Evolutionary conservation across 2,113 vertebrate species (phyloP).

Genomic region (Oreochromis tanganicae): DNA sequence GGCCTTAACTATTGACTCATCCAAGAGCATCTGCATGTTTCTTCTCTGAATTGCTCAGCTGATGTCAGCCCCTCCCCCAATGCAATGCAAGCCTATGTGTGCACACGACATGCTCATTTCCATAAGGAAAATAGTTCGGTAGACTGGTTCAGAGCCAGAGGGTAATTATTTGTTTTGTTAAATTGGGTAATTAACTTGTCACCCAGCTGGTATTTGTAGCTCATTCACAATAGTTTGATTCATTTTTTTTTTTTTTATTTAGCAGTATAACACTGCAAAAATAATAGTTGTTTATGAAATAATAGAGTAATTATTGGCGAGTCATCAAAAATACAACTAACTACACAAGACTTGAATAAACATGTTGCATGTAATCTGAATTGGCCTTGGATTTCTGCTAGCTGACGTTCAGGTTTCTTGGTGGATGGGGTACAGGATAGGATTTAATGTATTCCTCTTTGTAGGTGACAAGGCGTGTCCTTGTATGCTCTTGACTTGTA

Average conservation of each 20-base stretch:
- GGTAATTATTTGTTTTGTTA: slow-evolving; percentile 55
- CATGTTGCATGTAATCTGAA: not conserved
- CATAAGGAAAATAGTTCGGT: slow-evolving; percentile 26
- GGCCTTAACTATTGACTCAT: slow-evolving; percentile 9
- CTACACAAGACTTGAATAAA: not conserved
- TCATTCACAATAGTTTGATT: slow-evolving; percentile 23
- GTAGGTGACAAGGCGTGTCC: not conserved
- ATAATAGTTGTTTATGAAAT: slow-evolving; percentile 32
- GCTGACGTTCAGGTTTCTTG: not conserved
- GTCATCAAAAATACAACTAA: not conserved
- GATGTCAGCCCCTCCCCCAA: not conserved
- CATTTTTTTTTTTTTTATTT: not conserved
- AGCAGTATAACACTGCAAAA: not conserved
- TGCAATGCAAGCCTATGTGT: not conserved
- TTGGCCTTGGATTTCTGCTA: not conserved
- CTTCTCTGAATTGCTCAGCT: not conserved
- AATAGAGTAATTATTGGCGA: slow-evolving; percentile 24
- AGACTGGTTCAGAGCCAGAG: slow-evolving; percentile 13
- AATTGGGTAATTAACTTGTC: slow-evolving; percentile 52
- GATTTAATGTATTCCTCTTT: not conserved
- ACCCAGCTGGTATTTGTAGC: slow-evolving; percentile 32
- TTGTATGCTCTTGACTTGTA: not conserved
- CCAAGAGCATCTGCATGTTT: not conserved
- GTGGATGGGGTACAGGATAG: not conserved
- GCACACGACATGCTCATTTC: slow-evolving; percentile 11